Evolutionary conservation across 1,140 invertebrate genomes (phyloP), one percentile per base, ranked within the genome.

Genomic region (Trichonephila clavipes): DNA sequence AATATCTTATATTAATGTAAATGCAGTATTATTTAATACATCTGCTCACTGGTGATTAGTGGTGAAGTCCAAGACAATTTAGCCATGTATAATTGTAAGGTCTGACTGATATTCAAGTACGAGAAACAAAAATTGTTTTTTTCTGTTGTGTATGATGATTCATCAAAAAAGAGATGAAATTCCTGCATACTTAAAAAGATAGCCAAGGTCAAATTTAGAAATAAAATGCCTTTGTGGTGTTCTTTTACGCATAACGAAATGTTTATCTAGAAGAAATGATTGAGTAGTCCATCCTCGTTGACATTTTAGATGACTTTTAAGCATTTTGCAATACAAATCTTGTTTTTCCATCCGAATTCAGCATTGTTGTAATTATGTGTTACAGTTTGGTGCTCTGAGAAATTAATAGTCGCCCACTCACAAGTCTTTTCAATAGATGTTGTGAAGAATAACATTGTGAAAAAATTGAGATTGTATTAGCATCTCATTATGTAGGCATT

Each of bases 401-500:
- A 77, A 28, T 77, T 34, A 24, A 34, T 16, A 7, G 18, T 16
- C 72, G 34, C 72, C 72, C 28, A 77, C 72, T 40, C 72, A 18
- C 5, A 40, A 77, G 18, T 18, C 12, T 19, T 21, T 64, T 64
- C 62, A 51, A 51, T 51, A 12, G 66, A 24, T 10, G 10, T 34
- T 34, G 28, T 14, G 28, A 77, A 77, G 72, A 77, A 77, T 77
- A 77, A 34, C 72, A 77, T 12, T 16, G 72, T 40, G 34, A 34
- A 77, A 77, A 77, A 77, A 77, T 77, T 40, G 18, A 64, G 34
- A 77, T 77, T 77, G 34, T 28, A 77, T 77, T 77, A 77, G 18
- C 72, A 77, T 77, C 72, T 77, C 28, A 77, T 77, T 77, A 77
- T 77, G 28, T 16, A 77, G 16, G 72, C 34, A 77, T 77, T 1